Base-by-base conservation (phyloP, 2,113 vertebrate genomes). In the Anguilla rostrata region DNA sequence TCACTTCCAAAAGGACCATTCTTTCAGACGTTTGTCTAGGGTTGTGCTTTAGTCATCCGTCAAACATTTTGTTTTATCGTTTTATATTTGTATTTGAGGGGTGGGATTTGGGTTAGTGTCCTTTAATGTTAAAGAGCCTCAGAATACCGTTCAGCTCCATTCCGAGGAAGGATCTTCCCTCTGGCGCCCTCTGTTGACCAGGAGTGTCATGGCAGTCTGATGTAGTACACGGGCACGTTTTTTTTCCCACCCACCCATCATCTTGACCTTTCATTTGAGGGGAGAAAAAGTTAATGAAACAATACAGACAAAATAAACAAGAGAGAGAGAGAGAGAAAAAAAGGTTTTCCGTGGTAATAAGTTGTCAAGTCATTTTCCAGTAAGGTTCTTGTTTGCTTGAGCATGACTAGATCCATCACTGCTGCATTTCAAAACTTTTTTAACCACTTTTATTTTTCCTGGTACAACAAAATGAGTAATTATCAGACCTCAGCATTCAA, bases 141-240 rank as follows among this genome's bases (percentile, higher is more conserved):
- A 91, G 91, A 89, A 89, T 86, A 93, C 85, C 91, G 92, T 93
- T 92, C 90, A 92, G 91, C 86, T 89, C 91, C 87, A 88, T 88
- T 84, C 87, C 84, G 86, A 16, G 63, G 85, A 91, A 87, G 92
- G 92, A 87, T 89, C 86, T 87, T 89, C 87, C 86, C 87, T 78
- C 90, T 84, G 91, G 88, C 84, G 89, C 91, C 90, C 87, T 87
- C 90, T 43, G 11, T 4, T 71, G 60, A 91, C 71, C 2, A n/a
- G 71, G 71, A 75, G 71, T 75, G 88, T 93, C 91, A 86, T 92
- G 91, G 94, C 94, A 95, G 94, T 94, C 94, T 94, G 94, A 92
- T 91, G 94, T 91, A 91, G 87, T 92, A 94, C 93, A 94, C 94
- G 93, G 91, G 86, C 95, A 93, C 7, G 91, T 90, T 92, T 93